Conservation (phyloP, 2,797 vertebrate genomes). For the Sebastes goodei region DNA sequence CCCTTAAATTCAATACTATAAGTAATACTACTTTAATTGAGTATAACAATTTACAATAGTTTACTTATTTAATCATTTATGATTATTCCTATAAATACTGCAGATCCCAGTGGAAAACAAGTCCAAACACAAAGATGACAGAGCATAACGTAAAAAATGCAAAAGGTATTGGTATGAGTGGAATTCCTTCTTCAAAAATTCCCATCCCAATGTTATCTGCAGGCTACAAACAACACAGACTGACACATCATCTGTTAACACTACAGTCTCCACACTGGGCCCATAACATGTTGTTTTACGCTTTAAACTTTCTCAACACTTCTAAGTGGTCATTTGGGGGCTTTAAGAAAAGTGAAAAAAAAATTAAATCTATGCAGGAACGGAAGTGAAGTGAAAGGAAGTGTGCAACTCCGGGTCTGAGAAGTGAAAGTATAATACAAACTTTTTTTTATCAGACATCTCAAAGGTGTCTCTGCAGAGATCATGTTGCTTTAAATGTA, state of each 20-base stretch:
- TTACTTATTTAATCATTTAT: too few species aligned
- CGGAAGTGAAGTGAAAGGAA: too few species aligned
- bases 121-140: background rate
- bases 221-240: background rate
- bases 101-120: background rate
- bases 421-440: too few species aligned
- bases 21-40: too few species aligned
- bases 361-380: too few species aligned
- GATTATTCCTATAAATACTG: background rate
- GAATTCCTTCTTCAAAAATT: background rate
- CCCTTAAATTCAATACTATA: background rate
- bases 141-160: background rate
- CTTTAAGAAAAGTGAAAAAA: too few species aligned
- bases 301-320: background rate
- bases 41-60: too few species aligned
- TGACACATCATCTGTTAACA: background rate
- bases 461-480: background rate
- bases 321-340: too few species aligned
- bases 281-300: background rate
- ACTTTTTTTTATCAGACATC: too few species aligned
- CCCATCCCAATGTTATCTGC: background rate
- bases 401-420: too few species aligned
- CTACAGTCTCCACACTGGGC: background rate
- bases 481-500: constrained; percentile 1
- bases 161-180: background rate